Evolutionary conservation across 2,888 invertebrate genomes (phyloP).

Genomic region (Hirtodrosophila histrioides): DNA sequence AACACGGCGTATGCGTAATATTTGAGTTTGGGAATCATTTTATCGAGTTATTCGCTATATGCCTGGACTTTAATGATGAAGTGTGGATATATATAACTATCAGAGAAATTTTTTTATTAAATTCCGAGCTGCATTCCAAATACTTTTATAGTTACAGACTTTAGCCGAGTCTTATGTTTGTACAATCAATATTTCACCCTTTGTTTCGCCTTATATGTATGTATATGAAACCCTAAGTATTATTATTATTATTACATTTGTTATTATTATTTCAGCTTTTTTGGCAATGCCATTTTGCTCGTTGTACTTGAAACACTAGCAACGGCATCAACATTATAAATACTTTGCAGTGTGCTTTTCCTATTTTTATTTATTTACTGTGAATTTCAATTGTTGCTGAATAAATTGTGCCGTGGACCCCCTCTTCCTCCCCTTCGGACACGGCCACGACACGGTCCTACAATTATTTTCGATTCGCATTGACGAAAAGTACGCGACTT

Average conservation of each 20-base stretch:
- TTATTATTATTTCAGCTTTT: conserved; percentile 20
- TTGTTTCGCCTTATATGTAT: too few species aligned
- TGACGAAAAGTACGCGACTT: conserved; percentile 59
- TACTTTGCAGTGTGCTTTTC: conserved; percentile 27
- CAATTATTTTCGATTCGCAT: conserved; percentile 73
- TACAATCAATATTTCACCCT: too few species aligned
- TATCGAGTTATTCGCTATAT: too few species aligned
- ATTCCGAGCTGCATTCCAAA: too few species aligned
- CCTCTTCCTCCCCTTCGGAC: background rate
- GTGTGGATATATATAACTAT: too few species aligned
- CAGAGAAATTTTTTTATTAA: too few species aligned
- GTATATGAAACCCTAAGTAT: too few species aligned
- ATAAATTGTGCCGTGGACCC: conserved; percentile 29
- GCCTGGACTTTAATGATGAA: too few species aligned
- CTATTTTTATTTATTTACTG: conserved; percentile 40
- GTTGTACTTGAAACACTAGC: conserved; percentile 50
- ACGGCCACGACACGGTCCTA: conserved; percentile 49
- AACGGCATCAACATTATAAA: conserved; percentile 13
- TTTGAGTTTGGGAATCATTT: conserved; percentile 1
- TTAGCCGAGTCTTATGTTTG: too few species aligned
- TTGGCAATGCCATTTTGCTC: conserved; percentile 48
- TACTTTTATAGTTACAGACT: too few species aligned
- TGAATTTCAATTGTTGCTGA: conserved; percentile 55
- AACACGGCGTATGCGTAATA: conserved; percentile 54
- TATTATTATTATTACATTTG: conserved; percentile 8